Evolutionary conservation across 2,113 vertebrate genomes (phyloP).

Genomic region (Rhinopomastus cyanomelas): DNA sequence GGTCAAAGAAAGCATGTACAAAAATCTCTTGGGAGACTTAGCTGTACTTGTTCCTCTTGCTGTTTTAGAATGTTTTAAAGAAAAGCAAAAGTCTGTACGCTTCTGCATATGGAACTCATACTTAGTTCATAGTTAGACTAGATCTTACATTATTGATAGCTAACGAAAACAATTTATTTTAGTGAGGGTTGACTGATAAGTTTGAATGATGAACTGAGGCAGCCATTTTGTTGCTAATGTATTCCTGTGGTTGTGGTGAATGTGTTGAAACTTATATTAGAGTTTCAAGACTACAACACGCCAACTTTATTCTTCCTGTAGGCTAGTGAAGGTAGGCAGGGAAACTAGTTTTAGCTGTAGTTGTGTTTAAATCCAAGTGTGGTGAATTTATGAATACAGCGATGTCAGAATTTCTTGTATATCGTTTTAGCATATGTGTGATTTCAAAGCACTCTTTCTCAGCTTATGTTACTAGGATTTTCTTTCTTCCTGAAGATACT

Average conservation of each 20-base stretch:
- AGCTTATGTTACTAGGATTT: not conserved
- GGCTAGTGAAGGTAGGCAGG: not conserved
- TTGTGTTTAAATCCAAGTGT: not conserved
- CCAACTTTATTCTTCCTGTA: not conserved
- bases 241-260: not conserved
- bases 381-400: not conserved
- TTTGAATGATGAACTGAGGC: not conserved
- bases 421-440: not conserved
- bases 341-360: not conserved
- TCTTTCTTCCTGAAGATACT: not conserved
- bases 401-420: not conserved
- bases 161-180: not conserved
- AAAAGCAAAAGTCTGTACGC: not conserved
- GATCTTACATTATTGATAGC: not conserved
- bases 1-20: not conserved
- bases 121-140: not conserved
- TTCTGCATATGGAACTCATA: not conserved
- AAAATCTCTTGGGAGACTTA: not conserved
- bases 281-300: no score
- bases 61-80: not conserved
- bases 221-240: slow-evolving; percentile 51
- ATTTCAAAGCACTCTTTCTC: not conserved
- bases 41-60: not conserved
- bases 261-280: not conserved
- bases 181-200: not conserved